A percentile compares a stretch with the other conserved stretches of the same genome.
Evolutionary conservation across 2,113 vertebrate genomes (phyloP).

Genomic region (Damaliscus lunatus): DNA sequence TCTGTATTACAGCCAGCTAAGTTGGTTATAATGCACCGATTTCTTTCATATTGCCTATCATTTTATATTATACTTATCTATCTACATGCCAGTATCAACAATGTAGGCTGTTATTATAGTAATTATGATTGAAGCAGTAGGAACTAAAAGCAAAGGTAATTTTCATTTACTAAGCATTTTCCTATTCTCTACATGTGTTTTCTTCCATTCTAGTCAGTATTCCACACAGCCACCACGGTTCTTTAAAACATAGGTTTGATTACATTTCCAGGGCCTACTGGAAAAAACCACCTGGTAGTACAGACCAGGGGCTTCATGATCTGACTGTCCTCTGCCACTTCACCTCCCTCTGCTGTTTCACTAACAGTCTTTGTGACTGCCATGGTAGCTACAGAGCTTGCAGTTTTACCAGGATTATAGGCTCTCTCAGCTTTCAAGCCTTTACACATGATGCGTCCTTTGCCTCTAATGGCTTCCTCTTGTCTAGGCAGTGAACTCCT

Average conservation of each 20-base stretch:
- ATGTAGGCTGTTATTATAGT: neutral
- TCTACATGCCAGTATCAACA: neutral
- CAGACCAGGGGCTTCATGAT: neutral
- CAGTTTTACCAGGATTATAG: constrained; percentile 17
- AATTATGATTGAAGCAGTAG: neutral
- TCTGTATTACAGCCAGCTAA: neutral
- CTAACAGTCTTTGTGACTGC: constrained; percentile 5
- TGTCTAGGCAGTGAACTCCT: constrained; percentile 17
- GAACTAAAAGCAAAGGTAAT: neutral
- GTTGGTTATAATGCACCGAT: neutral
- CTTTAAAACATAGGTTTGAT: constrained; percentile 1
- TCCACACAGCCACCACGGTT: neutral
- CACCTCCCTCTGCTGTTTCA: neutral
- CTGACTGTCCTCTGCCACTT: neutral
- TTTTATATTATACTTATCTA: constrained; percentile 11
- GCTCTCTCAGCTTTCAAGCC: neutral
- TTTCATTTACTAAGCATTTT: neutral
- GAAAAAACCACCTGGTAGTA: neutral
- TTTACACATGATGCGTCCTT: neutral
- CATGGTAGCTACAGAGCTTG: neutral
- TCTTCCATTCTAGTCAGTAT: neutral
- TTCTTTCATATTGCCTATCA: neutral
- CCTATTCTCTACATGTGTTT: neutral
- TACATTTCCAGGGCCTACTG: neutral
- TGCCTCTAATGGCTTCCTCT: constrained; percentile 7